Evolutionary conservation across 2,113 vertebrate genomes (phyloP).

Genomic region (Bambusicola thoracicus): DNA sequence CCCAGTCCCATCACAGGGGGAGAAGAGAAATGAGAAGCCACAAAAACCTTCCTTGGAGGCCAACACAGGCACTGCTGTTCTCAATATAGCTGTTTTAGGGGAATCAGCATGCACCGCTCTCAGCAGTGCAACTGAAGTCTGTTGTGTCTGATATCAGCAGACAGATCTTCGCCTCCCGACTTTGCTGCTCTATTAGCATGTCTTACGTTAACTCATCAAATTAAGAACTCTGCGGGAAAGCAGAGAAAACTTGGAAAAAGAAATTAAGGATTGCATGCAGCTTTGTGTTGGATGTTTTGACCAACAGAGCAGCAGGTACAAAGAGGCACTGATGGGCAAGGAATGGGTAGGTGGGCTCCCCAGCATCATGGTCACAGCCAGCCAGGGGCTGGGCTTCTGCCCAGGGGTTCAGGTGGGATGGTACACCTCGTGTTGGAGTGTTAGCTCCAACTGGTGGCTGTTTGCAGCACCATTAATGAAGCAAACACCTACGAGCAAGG

Average conservation of each 20-base stretch:
- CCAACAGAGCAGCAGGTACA: background rate
- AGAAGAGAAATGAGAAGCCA: background rate
- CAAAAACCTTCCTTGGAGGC: background rate
- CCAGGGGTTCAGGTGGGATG: fast-evolving
- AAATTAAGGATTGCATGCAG: background rate
- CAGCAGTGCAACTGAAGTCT: background rate
- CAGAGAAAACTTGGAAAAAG: background rate
- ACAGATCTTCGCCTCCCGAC: slow-evolving; percentile 16
- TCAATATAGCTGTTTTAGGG: background rate
- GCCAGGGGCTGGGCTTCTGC: background rate
- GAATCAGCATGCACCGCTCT: background rate
- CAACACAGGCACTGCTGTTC: background rate
- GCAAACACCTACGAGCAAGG: fast-evolving
- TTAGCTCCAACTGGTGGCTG: background rate
- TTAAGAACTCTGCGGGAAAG: slow-evolving; percentile 18
- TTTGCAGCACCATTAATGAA: background rate
- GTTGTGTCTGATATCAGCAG: background rate
- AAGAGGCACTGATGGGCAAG: background rate
- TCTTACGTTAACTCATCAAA: slow-evolving; percentile 44
- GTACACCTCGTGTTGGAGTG: background rate
- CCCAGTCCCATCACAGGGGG: background rate
- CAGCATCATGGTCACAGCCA: background rate
- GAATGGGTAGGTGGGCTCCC: background rate
- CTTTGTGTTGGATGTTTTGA: background rate
- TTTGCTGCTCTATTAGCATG: slow-evolving; percentile 11